phyloP scores from a whole-genome alignment of 2,113 vertebrate species.

The Lipophrys pholis region DNA sequence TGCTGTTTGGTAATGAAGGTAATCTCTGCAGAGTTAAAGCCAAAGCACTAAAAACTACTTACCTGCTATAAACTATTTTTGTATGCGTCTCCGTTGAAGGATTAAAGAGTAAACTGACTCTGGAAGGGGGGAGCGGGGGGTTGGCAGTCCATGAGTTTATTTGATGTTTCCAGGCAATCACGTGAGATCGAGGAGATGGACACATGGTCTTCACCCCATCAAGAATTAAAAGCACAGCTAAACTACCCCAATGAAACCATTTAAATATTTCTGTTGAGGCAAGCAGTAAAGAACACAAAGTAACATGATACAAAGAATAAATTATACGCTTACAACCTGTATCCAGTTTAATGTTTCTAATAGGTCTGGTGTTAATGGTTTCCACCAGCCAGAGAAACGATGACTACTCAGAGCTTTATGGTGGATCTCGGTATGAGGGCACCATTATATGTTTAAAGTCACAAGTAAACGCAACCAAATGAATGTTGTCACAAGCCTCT shows the following conservation, averaged over 20 bases:
- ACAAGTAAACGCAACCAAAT: too few relatives aligned
- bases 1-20: conserved; percentile 2
- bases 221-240: neutral
- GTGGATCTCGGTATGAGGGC: too few relatives aligned
- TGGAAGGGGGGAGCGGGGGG: neutral
- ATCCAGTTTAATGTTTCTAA: too few relatives aligned
- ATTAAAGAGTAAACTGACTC: neutral
- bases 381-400: too few relatives aligned
- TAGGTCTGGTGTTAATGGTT: too few relatives aligned
- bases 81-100: neutral
- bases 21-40: neutral
- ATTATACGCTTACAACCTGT: too few relatives aligned
- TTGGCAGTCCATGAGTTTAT: neutral
- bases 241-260: neutral
- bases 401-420: too few relatives aligned
- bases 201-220: neutral
- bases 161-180: neutral
- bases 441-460: too few relatives aligned
- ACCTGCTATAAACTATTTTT: neutral
- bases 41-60: neutral
- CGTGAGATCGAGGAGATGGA: neutral
- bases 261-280: too few relatives aligned
- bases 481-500: too few relatives aligned
- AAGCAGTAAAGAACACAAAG: too few relatives aligned
- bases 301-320: too few relatives aligned